Base-by-base conservation (phyloP, 2,888 invertebrate species). In the Heliconius ethilla region DNA sequence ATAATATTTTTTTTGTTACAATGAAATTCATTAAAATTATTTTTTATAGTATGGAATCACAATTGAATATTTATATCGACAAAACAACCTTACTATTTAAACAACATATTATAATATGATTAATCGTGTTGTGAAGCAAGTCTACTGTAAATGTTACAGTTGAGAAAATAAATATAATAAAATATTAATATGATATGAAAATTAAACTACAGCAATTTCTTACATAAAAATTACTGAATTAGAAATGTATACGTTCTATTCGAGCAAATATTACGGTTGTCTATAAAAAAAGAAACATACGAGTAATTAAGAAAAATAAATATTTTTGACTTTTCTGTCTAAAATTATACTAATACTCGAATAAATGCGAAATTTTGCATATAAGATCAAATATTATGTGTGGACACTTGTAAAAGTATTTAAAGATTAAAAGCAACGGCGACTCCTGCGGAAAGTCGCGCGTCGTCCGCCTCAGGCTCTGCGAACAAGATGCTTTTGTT, bases 341-440 rank as follows among this genome's bases (percentile, higher is more conserved):
- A 27, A 27, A 55, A 18, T 51, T 55, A 51, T 33, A 33, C n/a
- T 59, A 72, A 70, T 45, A 55, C 13, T 70, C 6, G 2, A 55
- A 55, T 70, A 72, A 72, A 59, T 55, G 70, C 55, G 7, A 55
- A 1, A n/a, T 33, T 55, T 22, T 33, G 25, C 25, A 4, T 15
- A 22, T 11, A 67, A 6, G n/a, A 15, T 40, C 15, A 67, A 18
- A 33, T 18, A 67, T 18, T 67, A 13, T 25, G 25, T 25, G 37
- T 40, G 13, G 37, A 40, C 40, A 67, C 6, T 67, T 67, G 37
- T 67, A 22, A 66, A 66, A 67, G 37, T 69, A 25, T 40, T 69
- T 15, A 69, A 69, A 40, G 9, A 25, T 45, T 40, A 25, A 69
- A 69, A 63, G 65, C 45, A 51, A 18, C 45, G 33, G 37, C 10